Base-by-base conservation (phyloP, 2,797 vertebrate genomes). In the Eurystomus glaucurus region DNA sequence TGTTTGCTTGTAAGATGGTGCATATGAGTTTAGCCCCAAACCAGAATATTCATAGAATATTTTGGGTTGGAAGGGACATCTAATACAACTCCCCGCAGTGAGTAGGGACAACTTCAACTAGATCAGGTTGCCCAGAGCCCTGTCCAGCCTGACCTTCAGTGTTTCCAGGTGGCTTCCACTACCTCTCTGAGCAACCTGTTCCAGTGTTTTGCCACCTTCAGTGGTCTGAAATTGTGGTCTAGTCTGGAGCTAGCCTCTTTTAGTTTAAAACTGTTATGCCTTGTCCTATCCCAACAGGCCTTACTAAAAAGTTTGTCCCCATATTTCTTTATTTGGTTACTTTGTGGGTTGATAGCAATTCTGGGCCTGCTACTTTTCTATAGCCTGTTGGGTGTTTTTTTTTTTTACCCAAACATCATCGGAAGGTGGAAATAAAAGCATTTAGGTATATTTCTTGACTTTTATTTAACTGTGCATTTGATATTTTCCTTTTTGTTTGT, bases 401-500 rank as follows among this genome's bases (percentile, higher is more conserved):
- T 48, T 48, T 35, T 7, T 11, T 3, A 6, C 11, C 25, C 25
- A 35, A 18, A 48, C 14, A 14, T 55, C 35, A n/a, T 16, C 31
- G 33, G 33, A 65, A 68, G 25, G 26, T 64, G n/a, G 41, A 87
- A 66, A 51, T 61, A 25, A 1, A 70, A 93, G n/a, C 50, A 65
- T 80, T 75, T 71, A 5, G 6, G 6, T 50, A 14, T 81, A 17
- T 80, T 83, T 71, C 26, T 71, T 90, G 65, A 28, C 58, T 95
- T 35, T 79, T 46, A 33, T 60, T 65, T 87, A 55, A 68, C 14
- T 41, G 15, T 55, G 19, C 11, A 18, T 86, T 88, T 88, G 22
- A 26, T 68, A 6, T 72, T 93, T 92, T 88, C 26, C 11, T 69
- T 57, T 66, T 71, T 64, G 43, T 58, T 80, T 41, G 33, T 45